These are phyloP conservation scores for Takifugu bimaculatus DNA, from an alignment of 2,113 vertebrate species.

Conservation along the genomic window DNA sequence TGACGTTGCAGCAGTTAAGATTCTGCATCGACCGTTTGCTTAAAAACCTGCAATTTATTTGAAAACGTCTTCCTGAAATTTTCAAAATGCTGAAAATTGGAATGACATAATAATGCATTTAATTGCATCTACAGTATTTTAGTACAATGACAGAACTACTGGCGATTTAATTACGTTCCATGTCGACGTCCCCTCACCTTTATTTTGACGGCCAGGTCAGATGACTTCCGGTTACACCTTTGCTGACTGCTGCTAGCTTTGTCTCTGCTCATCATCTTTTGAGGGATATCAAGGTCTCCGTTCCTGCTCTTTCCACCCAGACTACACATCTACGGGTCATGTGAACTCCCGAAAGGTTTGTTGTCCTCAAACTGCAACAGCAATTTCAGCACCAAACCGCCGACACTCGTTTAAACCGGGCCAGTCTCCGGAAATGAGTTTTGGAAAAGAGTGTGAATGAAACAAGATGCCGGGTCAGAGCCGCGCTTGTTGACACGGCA, in stretches of 20 bases:
- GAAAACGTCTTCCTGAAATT: too few species aligned
- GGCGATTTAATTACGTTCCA: too few species aligned
- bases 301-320: conserved; percentile 42
- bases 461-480: conserved; percentile 30
- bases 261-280: conserved; percentile 71
- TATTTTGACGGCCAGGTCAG: conserved; percentile 26
- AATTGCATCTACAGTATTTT: neutral
- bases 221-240: conserved; percentile 4
- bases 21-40: too few species aligned
- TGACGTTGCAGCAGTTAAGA: too few species aligned
- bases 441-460: conserved; percentile 7
- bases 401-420: neutral
- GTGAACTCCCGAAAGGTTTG: conserved; percentile 21
- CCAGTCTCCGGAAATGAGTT: too few species aligned
- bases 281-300: conserved; percentile 74
- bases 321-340: conserved; percentile 68
- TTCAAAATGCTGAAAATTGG: too few species aligned
- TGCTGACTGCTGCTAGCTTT: conserved; percentile 15
- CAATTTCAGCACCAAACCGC: neutral
- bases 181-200: neutral
- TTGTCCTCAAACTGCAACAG: neutral
- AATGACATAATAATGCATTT: neutral
- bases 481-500: conserved; percentile 41
- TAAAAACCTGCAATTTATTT: too few species aligned
- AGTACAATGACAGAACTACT: neutral